These are phyloP conservation scores for Pangasius sanitwongsei DNA, from an alignment of 2,797 vertebrate species.

Conservation along the genomic window DNA sequence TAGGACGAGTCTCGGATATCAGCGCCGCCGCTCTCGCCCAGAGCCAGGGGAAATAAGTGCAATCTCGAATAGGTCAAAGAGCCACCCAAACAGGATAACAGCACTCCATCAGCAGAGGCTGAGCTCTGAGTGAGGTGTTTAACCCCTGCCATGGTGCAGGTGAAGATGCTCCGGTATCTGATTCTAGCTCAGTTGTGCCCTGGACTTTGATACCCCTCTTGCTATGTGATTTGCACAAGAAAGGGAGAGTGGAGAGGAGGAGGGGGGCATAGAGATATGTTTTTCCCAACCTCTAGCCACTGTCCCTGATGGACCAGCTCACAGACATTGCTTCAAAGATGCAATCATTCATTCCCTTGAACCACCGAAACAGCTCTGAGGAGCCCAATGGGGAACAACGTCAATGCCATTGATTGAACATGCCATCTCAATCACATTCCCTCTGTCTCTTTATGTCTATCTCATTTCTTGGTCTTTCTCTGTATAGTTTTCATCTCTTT, in stretches of 20 bases:
- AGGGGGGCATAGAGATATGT: conserved; percentile 20
- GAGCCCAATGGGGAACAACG: conserved; percentile 34
- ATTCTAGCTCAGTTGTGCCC: not conserved
- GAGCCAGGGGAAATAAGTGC: conserved; percentile 81
- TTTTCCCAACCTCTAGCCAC: conserved; percentile 19
- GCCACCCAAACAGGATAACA: conserved; percentile 75
- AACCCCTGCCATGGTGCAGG: conserved; percentile 71
- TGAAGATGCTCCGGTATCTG: conserved; percentile 36
- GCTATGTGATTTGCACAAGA: conserved; percentile 9
- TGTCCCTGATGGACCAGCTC: conserved; percentile 31
- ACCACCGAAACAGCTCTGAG: conserved; percentile 35
- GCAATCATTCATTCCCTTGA: conserved; percentile 41
- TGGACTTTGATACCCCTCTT: not conserved
- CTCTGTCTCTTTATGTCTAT: conserved; percentile 21
- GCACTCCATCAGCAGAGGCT: conserved; percentile 72
- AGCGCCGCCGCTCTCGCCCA: conserved; percentile 60
- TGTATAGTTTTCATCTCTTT: conserved; percentile 28
- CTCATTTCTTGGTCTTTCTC: not conserved
- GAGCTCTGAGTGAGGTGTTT: conserved; percentile 66
- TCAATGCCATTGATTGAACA: conserved; percentile 57
- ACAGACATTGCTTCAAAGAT: conserved; percentile 40
- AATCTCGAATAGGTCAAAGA: conserved; percentile 78
- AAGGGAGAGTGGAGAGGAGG: conserved; percentile 17
- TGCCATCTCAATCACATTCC: conserved; percentile 48
- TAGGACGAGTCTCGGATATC: conserved; percentile 67